Evolutionary conservation across 2,888 invertebrate genomes (phyloP).

Genomic region (Omphaloscelis lunosa): DNA sequence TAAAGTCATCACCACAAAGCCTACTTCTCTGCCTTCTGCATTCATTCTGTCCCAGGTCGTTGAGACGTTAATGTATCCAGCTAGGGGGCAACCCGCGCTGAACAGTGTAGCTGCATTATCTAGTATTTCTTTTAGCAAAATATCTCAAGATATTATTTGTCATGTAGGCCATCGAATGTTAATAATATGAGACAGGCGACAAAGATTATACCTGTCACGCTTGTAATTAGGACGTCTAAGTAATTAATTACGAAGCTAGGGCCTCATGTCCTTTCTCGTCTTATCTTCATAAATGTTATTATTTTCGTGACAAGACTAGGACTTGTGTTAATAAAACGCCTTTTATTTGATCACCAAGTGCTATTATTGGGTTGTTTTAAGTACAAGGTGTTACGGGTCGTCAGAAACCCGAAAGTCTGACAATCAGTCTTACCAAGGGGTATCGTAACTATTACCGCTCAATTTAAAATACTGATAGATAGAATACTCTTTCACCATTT

Average conservation of each 20-base stretch:
- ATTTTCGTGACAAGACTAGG: constrained; percentile 30
- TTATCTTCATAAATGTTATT: constrained; percentile 35
- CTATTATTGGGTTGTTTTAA: neutral
- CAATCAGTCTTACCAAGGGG: no score
- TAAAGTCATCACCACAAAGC: neutral
- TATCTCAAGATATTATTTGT: constrained; percentile 10
- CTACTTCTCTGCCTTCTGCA: neutral
- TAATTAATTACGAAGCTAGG: constrained; percentile 41
- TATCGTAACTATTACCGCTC: no score
- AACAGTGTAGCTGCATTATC: neutral
- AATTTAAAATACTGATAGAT: no score
- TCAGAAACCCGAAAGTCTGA: no score
- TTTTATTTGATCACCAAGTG: constrained; percentile 16
- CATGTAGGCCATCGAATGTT: constrained; percentile 12
- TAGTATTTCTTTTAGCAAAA: constrained; percentile 8
- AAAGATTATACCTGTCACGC: constrained; percentile 30
- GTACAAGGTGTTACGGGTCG: no score
- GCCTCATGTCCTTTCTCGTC: constrained; percentile 30
- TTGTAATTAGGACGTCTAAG: constrained; percentile 44
- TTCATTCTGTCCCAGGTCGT: neutral
- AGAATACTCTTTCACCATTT: no score
- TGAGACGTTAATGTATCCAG: neutral
- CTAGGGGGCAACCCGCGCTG: neutral
- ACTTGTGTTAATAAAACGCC: constrained; percentile 16
- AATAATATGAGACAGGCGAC: constrained; percentile 35